phyloP scores from a whole-genome alignment of 2,113 vertebrate genomes.

The Zootoca vivipara region DNA sequence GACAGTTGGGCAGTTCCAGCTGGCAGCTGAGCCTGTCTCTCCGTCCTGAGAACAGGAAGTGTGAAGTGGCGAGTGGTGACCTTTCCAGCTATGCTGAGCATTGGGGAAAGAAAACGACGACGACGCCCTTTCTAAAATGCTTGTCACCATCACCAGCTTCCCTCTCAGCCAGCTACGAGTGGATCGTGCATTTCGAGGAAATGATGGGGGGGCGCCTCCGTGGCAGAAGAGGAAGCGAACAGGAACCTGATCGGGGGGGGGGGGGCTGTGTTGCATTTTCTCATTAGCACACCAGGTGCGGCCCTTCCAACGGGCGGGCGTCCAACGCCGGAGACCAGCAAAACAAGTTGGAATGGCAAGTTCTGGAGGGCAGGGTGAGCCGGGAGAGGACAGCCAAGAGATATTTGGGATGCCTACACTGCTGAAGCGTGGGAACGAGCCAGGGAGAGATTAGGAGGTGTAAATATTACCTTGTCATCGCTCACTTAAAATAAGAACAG shows the following conservation, averaged over 20 bases:
- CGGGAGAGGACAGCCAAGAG: background rate
- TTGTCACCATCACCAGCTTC: background rate
- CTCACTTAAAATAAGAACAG: constrained; percentile 24
- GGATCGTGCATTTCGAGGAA: constrained; percentile 24
- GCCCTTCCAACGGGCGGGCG: background rate
- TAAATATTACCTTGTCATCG: background rate
- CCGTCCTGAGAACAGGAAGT: background rate
- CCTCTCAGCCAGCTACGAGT: background rate
- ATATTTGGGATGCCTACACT: background rate
- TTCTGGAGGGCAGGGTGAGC: background rate
- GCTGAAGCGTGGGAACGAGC: constrained; percentile 3
- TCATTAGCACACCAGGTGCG: background rate
- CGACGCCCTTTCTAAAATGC: background rate
- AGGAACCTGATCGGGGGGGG: constrained; percentile 19
- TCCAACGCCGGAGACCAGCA: background rate
- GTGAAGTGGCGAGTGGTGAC: background rate
- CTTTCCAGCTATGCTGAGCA: background rate
- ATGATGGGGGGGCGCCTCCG: background rate
- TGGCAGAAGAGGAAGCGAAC: constrained; percentile 32
- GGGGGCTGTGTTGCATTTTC: background rate
- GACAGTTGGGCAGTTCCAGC: background rate
- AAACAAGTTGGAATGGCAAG: background rate
- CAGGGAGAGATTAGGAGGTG: background rate
- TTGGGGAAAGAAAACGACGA: background rate
- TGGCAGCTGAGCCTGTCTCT: background rate